Base-by-base conservation (phyloP, 2,888 invertebrate genomes). In the Eristalinus sepulchralis region DNA sequence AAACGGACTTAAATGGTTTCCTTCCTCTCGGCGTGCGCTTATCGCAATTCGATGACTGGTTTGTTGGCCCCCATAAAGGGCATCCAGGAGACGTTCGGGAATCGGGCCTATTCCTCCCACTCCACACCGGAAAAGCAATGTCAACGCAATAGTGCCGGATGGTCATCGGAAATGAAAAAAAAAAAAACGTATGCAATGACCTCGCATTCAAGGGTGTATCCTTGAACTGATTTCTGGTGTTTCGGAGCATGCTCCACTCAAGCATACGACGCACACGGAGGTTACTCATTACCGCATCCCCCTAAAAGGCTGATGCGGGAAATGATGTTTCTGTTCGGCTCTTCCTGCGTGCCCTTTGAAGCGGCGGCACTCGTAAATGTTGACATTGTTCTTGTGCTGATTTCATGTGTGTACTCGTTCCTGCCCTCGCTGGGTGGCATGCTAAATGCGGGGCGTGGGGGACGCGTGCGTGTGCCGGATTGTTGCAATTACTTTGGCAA, bases 171-270 rank as follows among this genome's bases (percentile, higher is more conserved):
- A 57, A 47, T 59, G 75, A 59, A 59, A 20, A 75, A 66, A 66
- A 59, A 59, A 20, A 75, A 66, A 66, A 66, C 66, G 66, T 57
- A 66, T 39, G 36, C 75, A 75, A 75, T 75, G 47, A 34, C 27
- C 24, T 39, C 17, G 39, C 36, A 70, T 60, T 17, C 60, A 59
- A 70, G 59, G 59, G 59, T 36, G 39, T 47, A 60, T 60, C 63
- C 84, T 72, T 77, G 81, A 77, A 73, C 77, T 81, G 77, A 81
- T 85, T 85, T 85, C 63, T 84, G 66, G 33, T 39, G 70, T 71
- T 71, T 66, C 24, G 63, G 59, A 71, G 70, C 64, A 64, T 33
- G 64, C 47, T n/a, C 60, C 53, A 60, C 20, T 60, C 60, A 63
- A 11, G 22, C 67, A 27, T 27, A 13, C n/a, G 17, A 57, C 6